Evolutionary conservation across 2,797 vertebrate species (phyloP), one percentile per base, ranked within the genome.

Genomic region (Vireo griseus): DNA sequence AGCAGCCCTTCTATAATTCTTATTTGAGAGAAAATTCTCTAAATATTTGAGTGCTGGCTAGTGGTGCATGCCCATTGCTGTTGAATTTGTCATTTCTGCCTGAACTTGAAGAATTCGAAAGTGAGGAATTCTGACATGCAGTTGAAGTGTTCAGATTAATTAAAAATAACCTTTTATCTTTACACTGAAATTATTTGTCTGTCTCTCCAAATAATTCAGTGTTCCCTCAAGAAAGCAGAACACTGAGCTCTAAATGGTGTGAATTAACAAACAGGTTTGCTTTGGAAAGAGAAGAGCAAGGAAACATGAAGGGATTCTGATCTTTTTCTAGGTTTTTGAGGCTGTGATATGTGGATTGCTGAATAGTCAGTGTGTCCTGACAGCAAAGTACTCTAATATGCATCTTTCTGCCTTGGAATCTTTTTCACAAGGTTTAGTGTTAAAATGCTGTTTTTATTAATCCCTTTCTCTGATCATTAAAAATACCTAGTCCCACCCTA

Each of bases 111-210:
- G 55, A 89, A 76, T 61, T 79, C 48, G 86, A 28, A 86, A 90
- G 28, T 67, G 63, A 73, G 52, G 62, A 74, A 74, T 69, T 90
- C 83, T 44, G 57, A 66, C 2, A 3, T 94, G 63, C 81, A 68
- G 59, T n/a, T 42, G 51, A 91, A 59, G 68, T 65, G 65, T 90
- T 84, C 84, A 40, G 81, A 87, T 95, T 95, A 91, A 94, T 96
- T 96, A 73, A 96, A 94, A 97, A 86, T 72, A 94, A 51, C 45
- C 20, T 83, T 77, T 51, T 78, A n/a, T 59, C 91, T 92, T 93
- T 66, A 29, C 48, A 55, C 6, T 48, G 52, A 52, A 95, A 69
- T 55, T 88, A 89, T 67, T 77, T 95, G 59, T 21, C 39, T 66
- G 45, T 65, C 89, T 95, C 74, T 47, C 72, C 54, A 85, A 73